phyloP scores from a whole-genome alignment of 1,140 invertebrate genomes.

The Hylaeus anthracinus region DNA sequence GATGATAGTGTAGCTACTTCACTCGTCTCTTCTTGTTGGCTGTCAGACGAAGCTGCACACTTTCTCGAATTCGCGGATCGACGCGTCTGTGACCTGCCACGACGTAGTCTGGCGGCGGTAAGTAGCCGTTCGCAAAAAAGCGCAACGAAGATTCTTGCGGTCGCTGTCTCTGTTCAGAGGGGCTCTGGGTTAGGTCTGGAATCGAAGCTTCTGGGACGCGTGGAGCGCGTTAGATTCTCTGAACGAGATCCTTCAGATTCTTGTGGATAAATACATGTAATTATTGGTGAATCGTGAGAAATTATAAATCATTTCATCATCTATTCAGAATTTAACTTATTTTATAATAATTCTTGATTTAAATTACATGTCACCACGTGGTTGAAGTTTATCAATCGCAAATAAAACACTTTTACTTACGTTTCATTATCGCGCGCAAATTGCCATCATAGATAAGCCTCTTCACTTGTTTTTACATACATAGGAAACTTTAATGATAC shows the following conservation, averaged over 20 bases:
- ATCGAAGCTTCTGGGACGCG: neutral
- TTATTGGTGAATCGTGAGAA: no score
- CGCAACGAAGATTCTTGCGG: conserved; percentile 47
- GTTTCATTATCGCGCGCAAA: no score
- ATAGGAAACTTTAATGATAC: no score
- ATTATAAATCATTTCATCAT: no score
- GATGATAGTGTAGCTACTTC: no score
- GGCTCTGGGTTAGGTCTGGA: neutral
- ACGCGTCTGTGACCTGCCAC: conserved; percentile 7
- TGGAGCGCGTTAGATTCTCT: neutral
- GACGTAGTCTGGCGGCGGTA: neutral
- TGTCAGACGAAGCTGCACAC: neutral
- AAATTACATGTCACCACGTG: no score
- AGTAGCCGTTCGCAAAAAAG: conserved; percentile 23
- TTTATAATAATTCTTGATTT: no score
- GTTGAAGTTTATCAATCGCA: no score
- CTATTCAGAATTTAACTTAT: no score
- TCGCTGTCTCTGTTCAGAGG: conserved; percentile 19
- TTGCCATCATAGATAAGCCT: no score
- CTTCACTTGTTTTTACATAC: no score
- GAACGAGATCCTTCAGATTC: neutral
- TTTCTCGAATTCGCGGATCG: conserved; percentile 29
- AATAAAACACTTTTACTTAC: no score
- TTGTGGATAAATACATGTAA: neutral
- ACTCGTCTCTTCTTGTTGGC: conserved; percentile 9